These are phyloP conservation scores for Rhipidura dahli DNA, from an alignment of 2,113 vertebrate species.

Conservation along the genomic window DNA sequence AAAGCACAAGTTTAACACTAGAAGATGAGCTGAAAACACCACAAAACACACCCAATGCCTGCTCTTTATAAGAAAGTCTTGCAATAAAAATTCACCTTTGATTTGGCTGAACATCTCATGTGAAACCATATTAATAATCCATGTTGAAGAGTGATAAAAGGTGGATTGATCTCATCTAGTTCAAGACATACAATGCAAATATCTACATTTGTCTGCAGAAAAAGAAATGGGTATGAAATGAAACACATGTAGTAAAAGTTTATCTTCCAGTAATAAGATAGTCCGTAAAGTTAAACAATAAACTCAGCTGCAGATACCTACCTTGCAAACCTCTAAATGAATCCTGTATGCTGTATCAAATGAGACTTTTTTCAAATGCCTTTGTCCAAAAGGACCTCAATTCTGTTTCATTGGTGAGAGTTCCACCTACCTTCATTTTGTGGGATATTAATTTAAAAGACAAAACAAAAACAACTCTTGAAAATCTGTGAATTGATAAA, in stretches of 20 bases:
- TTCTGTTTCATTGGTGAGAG: background rate
- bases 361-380: background rate
- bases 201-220: background rate
- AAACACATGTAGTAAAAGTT: background rate
- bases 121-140: background rate
- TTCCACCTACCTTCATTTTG: background rate
- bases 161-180: background rate
- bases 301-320: background rate
- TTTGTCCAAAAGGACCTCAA: background rate
- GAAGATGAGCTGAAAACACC: background rate
- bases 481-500: constrained; percentile 31
- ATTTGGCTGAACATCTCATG: background rate
- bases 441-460: background rate
- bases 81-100: background rate
- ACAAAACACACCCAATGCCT: background rate
- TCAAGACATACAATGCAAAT: background rate
- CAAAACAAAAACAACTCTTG: background rate
- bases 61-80: background rate
- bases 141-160: background rate
- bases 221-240: background rate
- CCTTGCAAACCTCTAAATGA: background rate
- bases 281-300: background rate
- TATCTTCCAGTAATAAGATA: background rate
- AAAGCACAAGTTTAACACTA: background rate
- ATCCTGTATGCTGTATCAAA: background rate